Evolutionary conservation across 1,140 invertebrate genomes (phyloP), one percentile per base, ranked within the genome.

Genomic region (Drosophila ogumai): DNA sequence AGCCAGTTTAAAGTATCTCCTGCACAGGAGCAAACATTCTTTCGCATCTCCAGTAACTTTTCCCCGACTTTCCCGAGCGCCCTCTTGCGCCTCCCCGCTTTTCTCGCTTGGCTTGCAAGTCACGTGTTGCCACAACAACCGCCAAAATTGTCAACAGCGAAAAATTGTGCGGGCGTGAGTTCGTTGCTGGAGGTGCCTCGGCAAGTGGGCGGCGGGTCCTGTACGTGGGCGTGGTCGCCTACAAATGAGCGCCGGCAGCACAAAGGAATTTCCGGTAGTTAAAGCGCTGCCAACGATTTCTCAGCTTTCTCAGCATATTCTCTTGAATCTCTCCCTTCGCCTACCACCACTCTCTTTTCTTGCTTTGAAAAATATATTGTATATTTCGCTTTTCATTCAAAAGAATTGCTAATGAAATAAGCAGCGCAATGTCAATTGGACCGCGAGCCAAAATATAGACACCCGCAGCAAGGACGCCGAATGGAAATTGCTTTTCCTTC

Each of bases 191-290:
- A 60, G 75, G 58, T 31, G 64, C 25, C 58, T 49, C 58, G 13
- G n/a, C 34, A 55, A 58, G 57, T 19, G 71, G 56, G 60, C 41
- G 41, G 17, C 22, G 22, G 43, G 41, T 15, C 34, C 38, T 43
- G 25, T 36, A 19, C 9, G 46, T 22, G 60, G 75, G 66, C 81
- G 72, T 72, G 76, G 57, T 43, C 32, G 74, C 43, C 73, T 65
- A 72, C 81, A 84, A 84, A 84, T 84, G 76, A 84, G 85, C 81
- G 88, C 73, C 73, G 69, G 74, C 74, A 84, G 85, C 80, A 90
- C 85, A 90, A 90, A 90, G 81, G 81, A 90, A 90, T 90, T 90
- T 90, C 85, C 85, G 85, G 85, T 90, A 90, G 85, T 90, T 90
- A 90, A 90, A 90, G 85, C 86, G 65, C 54, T 75, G 68, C 77